Base-by-base conservation (phyloP, 2,888 invertebrate species). In the Cheilosia scutellata region DNA sequence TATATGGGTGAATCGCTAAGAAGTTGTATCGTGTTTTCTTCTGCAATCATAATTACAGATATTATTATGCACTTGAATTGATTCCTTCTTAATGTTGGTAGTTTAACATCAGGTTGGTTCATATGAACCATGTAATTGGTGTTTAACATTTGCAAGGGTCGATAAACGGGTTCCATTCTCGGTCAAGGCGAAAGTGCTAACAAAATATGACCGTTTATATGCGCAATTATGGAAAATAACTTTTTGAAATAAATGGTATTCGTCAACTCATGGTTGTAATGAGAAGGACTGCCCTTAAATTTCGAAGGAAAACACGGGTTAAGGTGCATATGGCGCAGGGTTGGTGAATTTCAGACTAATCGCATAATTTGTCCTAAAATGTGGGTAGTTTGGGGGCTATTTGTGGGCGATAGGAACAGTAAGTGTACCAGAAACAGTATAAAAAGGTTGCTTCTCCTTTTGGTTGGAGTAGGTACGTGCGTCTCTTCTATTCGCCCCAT, bases 41-140 rank as follows among this genome's bases (percentile, higher is more conserved):
- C 37, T 68, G 58, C 58, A 71, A 84, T 84, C 58, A 76, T 76
- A 78, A 78, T 71, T 75, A 20, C 1, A 20, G 7, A 27, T 51
- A 27, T 60, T 44, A 42, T 71, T 76, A 66, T 80, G 84, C 84
- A 84, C 75, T 84, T 84, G 58, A 76, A 65, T 84, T 76, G 84
- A 84, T 80, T 80, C 84, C 47, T 58, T 37, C 42, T 65, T 63
- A 37, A 37, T 31, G 65, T 16, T 40, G 44, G 58, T 33, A 20
- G 51, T 60, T 27, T 11, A 37, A 57, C 40, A 72, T 78, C 68
- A 53, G 63, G 65, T 77, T 62, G 40, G 27, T 11, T 6, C 62
- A 29, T 5, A 44, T 37, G 60, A 29, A 55, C 49, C 29, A 44
- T 44, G 25, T 74, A 55, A 68, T 20, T 76, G 16, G 4, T 20